These are phyloP conservation scores for Argya squamiceps DNA, from an alignment of 2,797 vertebrate genomes.

Conservation along the genomic window DNA sequence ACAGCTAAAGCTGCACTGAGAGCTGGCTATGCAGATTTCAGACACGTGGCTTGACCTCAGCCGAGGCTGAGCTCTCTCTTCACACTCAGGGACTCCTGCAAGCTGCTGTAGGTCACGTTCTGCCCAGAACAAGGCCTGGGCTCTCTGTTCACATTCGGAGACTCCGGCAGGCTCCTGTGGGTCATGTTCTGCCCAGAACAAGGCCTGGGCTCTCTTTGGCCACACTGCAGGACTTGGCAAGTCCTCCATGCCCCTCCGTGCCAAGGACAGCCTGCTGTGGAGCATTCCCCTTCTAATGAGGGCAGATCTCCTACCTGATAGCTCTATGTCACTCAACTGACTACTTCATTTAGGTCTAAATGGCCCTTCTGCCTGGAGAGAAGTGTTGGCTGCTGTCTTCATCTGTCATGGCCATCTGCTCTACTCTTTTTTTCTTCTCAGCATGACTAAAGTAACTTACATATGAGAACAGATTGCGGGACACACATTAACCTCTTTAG, in stretches of 20 bases:
- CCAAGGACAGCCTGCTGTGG: not conserved
- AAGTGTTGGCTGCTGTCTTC: constrained; percentile 49
- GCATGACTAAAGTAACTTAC: constrained; percentile 47
- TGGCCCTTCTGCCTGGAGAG: constrained; percentile 47
- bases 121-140: too few relatives aligned
- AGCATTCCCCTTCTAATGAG: not conserved
- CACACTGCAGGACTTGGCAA: fast-evolving
- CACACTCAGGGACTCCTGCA: not conserved
- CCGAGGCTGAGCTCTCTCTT: not conserved
- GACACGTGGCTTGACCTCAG: not conserved
- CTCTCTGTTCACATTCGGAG: too few relatives aligned
- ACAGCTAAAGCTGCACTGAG: not conserved
- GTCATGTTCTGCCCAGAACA: too few relatives aligned
- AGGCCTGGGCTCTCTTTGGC: not conserved
- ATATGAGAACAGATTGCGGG: constrained; percentile 45
- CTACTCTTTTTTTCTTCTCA: constrained; percentile 38
- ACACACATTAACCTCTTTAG: constrained; percentile 51
- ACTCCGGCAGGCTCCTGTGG: too few relatives aligned
- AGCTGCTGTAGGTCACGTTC: not conserved
- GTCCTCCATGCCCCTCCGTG: not conserved
- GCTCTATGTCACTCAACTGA: constrained; percentile 24
- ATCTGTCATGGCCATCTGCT: constrained; percentile 70
- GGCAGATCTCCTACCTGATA: constrained; percentile 37
- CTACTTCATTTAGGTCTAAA: constrained; percentile 57
- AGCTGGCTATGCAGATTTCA: not conserved